Evolutionary conservation across 2,797 vertebrate species (phyloP).

Genomic region (Cynopterus sphinx): DNA sequence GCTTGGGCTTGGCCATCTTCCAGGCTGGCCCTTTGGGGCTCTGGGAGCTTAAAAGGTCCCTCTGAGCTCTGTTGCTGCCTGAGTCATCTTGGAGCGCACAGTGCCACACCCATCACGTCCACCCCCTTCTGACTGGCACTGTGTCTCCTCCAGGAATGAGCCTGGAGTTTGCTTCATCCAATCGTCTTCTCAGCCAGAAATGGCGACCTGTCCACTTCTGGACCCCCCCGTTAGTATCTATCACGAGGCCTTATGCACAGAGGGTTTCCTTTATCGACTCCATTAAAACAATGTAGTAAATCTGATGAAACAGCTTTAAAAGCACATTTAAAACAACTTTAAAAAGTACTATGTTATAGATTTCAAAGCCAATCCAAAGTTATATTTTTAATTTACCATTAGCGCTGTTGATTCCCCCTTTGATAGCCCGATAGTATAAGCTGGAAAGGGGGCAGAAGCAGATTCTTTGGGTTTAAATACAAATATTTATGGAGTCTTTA

Average conservation of each 20-base stretch:
- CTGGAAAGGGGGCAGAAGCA: neutral
- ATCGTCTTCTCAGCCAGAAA: neutral
- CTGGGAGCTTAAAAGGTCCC: neutral
- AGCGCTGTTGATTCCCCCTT: neutral
- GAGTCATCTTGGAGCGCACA: neutral
- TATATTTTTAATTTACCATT: neutral
- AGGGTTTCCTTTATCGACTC: neutral
- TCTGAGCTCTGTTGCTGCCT: neutral
- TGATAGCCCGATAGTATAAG: neutral
- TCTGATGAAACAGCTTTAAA: neutral
- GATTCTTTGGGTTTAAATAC: neutral
- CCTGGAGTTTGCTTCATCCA: neutral
- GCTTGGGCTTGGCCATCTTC: neutral
- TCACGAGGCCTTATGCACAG: neutral
- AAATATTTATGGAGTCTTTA: neutral
- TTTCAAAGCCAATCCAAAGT: neutral
- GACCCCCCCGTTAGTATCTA: accelerated
- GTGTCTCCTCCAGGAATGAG: accelerated
- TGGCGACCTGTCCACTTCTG: neutral
- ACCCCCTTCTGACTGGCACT: neutral
- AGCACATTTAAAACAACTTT: neutral
- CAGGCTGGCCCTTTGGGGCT: neutral
- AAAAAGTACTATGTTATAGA: neutral
- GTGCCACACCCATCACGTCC: neutral
- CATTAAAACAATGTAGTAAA: neutral